Base-by-base conservation (phyloP, 2,797 vertebrate genomes). In the Argya squamiceps region DNA sequence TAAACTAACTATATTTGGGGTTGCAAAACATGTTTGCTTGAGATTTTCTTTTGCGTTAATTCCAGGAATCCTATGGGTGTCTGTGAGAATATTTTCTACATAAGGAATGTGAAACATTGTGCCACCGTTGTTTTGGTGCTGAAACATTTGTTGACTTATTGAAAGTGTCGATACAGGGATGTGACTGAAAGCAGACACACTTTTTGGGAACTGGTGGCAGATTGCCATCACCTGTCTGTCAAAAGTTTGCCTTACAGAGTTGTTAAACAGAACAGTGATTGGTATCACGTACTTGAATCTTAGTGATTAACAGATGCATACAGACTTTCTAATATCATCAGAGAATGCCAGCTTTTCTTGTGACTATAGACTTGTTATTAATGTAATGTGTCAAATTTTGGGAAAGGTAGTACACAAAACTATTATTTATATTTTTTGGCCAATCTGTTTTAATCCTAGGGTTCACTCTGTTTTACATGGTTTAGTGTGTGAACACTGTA, bases 1-100 rank as follows among this genome's bases (percentile, higher is more conserved):
- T 93, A 78, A 96, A 96, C 50, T 88, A 58, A n/a, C 80, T 95
- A 47, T 94, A 94, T 93, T 73, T 95, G 84, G 75, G 68, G 21
- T 69, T 85, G 77, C 65, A 90, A 76, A 95, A 78, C 74, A 41
- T 76, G 70, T 86, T 92, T 96, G 37, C 62, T 80, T 53, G 62
- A 79, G 79, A 58, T 65, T 74, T 86, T 24, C 15, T 41, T 90
- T 77, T 91, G 37, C 43, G 8, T 88, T 86, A 88, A 39, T 87
- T 79, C 53, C 60, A 86, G 93, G 75, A 83, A 68, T 88, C 75
- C 50, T 81, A 39, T 89, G 88, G 71, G 62, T 58, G 71, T 67
- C 78, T 74, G 65, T 84, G 74, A 52, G 88, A 88, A 80, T 88
- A 67, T 70, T 94, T 89, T 58, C 62, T 50, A 36, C 70, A 1